Percentiles rank a stretch among this genome's conserved stretches.
These are phyloP conservation scores for Hypsibius dujardini DNA, from an alignment of 1,140 invertebrate genomes.

Conservation along the genomic window DNA sequence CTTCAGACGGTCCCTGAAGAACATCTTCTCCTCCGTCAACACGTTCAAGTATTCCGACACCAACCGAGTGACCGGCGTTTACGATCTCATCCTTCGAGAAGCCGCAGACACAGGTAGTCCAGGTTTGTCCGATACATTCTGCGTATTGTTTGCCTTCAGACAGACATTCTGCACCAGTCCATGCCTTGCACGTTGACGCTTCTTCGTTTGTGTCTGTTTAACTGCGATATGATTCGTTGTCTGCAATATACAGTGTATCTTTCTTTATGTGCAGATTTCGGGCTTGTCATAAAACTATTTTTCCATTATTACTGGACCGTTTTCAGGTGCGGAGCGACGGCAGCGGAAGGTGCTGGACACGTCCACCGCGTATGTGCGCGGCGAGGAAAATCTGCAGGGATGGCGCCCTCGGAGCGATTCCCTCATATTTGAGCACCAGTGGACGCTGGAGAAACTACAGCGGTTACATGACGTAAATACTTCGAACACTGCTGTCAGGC, in stretches of 20 bases:
- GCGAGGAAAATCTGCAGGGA: constrained; percentile 92
- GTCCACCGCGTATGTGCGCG: constrained; percentile 89
- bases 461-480: constrained; percentile 60
- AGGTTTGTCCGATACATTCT: constrained; percentile 33
- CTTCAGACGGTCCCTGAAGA: constrained; percentile 63
- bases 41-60: constrained; percentile 68
- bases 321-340: constrained; percentile 78
- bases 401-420: constrained; percentile 93
- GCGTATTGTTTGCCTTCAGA: too few species aligned
- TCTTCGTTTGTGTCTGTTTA: constrained; percentile 18
- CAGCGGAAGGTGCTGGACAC: constrained; percentile 88
- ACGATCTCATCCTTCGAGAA: constrained; percentile 74
- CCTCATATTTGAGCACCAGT: constrained; percentile 94
- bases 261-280: constrained; percentile 23
- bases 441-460: constrained; percentile 94
- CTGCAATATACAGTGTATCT: too few species aligned
- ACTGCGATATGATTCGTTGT: too few species aligned
- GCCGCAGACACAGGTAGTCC: constrained; percentile 71
- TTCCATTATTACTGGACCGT: too few species aligned
- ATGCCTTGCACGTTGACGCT: constrained; percentile 21
- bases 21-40: constrained; percentile 61
- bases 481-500: neutral
- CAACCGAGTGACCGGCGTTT: constrained; percentile 84
- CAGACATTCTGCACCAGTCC: too few species aligned
- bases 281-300: constrained; percentile 25